Percentiles rank a stretch among this genome's conserved stretches.
phyloP scores from a whole-genome alignment of 2,113 vertebrate species.

The Athene noctua region DNA sequence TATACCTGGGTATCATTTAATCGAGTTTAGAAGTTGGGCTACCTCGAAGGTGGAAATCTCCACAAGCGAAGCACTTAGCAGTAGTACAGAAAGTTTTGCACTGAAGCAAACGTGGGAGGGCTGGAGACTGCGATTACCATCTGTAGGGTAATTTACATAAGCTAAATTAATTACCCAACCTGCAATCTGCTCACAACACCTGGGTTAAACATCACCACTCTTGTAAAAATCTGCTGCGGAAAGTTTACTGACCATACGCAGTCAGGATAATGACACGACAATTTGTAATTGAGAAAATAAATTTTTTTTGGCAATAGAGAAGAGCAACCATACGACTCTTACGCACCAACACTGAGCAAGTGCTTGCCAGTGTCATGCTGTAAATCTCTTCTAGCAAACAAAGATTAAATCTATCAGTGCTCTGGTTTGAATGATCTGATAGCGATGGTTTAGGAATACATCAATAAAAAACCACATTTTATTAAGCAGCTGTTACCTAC shows the following conservation, averaged over 20 bases:
- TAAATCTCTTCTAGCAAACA: slow-evolving; percentile 3
- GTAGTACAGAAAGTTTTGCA: neutral
- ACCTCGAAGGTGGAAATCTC: neutral
- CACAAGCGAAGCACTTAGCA: neutral
- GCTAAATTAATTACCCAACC: slow-evolving; percentile 45
- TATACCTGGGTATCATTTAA: neutral
- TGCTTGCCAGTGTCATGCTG: neutral
- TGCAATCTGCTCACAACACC: slow-evolving; percentile 55
- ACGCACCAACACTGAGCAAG: neutral
- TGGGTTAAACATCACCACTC: slow-evolving; percentile 13
- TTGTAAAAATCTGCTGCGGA: neutral
- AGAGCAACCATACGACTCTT: neutral
- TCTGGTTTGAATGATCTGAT: neutral
- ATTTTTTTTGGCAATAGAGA: neutral
- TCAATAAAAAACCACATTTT: neutral
- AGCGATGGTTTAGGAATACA: neutral
- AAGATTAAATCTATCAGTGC: neutral
- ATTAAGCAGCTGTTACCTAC: neutral
- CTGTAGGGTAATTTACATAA: slow-evolving; percentile 48
- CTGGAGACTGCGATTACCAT: neutral
- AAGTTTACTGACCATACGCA: neutral
- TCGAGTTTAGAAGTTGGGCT: neutral
- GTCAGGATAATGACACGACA: neutral
- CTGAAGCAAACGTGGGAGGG: neutral
- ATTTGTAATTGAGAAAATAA: neutral